A percentile compares a stretch with the other conserved stretches of the same genome.
Conservation (phyloP, 1,140 invertebrate species). For the Aphelinus atriplicis region DNA sequence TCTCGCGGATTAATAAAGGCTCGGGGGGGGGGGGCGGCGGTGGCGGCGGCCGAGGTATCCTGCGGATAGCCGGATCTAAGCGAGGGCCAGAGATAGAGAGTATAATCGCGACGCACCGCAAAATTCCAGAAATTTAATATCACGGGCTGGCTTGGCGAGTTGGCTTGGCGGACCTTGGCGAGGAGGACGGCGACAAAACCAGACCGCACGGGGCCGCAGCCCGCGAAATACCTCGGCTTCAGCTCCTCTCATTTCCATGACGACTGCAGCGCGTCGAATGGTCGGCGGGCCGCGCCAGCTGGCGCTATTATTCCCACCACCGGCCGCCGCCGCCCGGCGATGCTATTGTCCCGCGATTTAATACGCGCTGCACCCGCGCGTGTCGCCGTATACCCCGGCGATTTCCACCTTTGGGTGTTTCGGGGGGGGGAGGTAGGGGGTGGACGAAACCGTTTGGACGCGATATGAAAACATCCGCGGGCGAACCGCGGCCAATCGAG, state of each 20-base stretch:
- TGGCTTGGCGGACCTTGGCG: not conserved
- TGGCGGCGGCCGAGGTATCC: no score
- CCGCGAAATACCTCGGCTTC: constrained; percentile 43
- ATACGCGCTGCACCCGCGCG: not conserved
- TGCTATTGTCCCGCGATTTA: not conserved
- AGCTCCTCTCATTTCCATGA: constrained; percentile 35
- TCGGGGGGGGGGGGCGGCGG: no score
- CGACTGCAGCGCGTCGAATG: constrained; percentile 8
- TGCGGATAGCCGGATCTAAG: no score
- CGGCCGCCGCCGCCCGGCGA: not conserved
- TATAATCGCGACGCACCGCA: constrained; percentile 59
- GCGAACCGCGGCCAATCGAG: constrained; percentile 41
- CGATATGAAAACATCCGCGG: constrained; percentile 18
- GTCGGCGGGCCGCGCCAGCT: not conserved
- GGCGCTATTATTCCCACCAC: not conserved
- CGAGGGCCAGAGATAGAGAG: not conserved
- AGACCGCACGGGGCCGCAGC: not conserved
- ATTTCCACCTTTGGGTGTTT: not conserved
- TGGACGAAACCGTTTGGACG: not conserved
- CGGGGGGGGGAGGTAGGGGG: not conserved
- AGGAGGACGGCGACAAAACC: not conserved
- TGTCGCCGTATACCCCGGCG: no score
- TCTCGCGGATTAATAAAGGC: no score
- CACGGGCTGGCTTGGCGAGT: constrained; percentile 34
- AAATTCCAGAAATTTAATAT: constrained; percentile 69